Conservation (phyloP, 2,113 vertebrate species). For the Prunella fulvescens region DNA sequence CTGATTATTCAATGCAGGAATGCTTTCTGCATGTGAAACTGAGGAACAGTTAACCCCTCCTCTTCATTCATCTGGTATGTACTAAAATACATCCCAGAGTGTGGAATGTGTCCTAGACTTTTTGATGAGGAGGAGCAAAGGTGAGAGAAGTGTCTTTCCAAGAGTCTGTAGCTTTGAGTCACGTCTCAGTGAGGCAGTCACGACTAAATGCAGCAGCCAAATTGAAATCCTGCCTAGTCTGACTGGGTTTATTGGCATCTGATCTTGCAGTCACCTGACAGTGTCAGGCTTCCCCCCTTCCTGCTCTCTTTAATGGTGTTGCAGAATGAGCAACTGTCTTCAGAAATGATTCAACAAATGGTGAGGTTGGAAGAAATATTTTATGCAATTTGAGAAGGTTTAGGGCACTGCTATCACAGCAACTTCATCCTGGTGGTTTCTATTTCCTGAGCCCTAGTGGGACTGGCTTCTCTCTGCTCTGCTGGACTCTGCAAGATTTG, state of each 20-base stretch:
- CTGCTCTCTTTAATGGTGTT: not conserved
- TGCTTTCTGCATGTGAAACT: not conserved
- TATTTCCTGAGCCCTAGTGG: not conserved
- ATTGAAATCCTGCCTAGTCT: not conserved
- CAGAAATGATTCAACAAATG: not conserved
- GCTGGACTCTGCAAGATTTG: not conserved
- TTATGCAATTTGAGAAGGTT: not conserved
- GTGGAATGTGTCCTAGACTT: not conserved
- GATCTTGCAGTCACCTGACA: not conserved
- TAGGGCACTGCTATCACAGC: not conserved
- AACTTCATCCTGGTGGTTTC: not conserved
- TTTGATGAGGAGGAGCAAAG: not conserved
- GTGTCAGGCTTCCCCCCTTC: not conserved
- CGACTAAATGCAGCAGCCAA: not conserved
- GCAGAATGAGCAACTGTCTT: not conserved
- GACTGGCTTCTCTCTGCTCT: not conserved
- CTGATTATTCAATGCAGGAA: not conserved
- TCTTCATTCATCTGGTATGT: not conserved
- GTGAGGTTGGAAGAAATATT: not conserved
- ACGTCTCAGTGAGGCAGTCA: not conserved
- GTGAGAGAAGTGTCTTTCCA: not conserved
- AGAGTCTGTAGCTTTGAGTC: not conserved
- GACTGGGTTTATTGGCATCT: not conserved
- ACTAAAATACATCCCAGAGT: not conserved
- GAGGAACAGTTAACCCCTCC: not conserved